Percentiles rank a stretch among this genome's conserved stretches.
Evolutionary conservation across 2,888 invertebrate species (phyloP).

Genomic region (Dasypolia templi): DNA sequence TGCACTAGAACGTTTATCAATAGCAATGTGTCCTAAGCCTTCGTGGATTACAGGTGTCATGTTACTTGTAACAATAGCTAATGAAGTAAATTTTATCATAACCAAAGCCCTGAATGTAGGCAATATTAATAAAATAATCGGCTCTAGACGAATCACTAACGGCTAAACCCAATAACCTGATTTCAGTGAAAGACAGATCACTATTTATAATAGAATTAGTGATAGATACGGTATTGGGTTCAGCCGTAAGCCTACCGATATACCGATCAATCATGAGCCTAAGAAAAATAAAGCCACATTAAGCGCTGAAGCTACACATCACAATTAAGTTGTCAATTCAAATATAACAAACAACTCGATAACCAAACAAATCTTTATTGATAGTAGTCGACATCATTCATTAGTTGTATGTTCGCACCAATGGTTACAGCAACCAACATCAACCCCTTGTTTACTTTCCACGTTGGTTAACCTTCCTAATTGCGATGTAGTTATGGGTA

Average conservation of each 20-base stretch:
- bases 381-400: slow-evolving; percentile 48
- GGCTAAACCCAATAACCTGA: no score
- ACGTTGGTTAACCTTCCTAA: slow-evolving; percentile 52
- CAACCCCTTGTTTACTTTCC: slow-evolving; percentile 59
- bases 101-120: not conserved
- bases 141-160: not conserved
- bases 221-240: no score
- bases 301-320: not conserved
- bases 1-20: not conserved
- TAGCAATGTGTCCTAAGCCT: not conserved
- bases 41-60: not conserved
- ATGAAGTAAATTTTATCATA: not conserved
- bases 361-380: slow-evolving; percentile 45
- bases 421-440: slow-evolving; percentile 39
- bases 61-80: not conserved
- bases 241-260: not conserved
- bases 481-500: slow-evolving; percentile 38
- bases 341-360: slow-evolving; percentile 15
- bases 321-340: slow-evolving; percentile 39
- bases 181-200: no score
- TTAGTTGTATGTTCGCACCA: slow-evolving; percentile 46
- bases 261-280: not conserved
- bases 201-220: no score
- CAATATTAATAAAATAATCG: not conserved
- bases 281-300: not conserved